These are phyloP conservation scores for Gallinago paraguaiae DNA, from an alignment of 2,113 vertebrate species.

Conservation along the genomic window DNA sequence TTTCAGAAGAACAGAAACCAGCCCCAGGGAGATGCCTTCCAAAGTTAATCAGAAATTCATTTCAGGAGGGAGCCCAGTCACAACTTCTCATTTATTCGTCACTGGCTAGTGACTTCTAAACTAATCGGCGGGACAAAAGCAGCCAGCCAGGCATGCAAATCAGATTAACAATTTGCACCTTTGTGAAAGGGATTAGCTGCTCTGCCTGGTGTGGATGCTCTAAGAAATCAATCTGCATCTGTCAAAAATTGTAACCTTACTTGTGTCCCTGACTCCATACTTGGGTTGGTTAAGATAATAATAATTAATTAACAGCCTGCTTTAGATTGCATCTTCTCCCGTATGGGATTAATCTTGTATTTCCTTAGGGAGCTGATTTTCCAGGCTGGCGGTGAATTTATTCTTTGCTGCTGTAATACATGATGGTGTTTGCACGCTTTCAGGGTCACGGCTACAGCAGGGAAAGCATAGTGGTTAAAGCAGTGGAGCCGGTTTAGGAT, in stretches of 20 bases:
- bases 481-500: conserved; percentile 53
- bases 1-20: conserved; percentile 48
- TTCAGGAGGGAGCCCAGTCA: conserved; percentile 51
- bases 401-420: conserved; percentile 41
- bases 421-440: conserved; percentile 41
- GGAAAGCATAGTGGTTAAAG: not conserved
- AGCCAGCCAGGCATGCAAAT: conserved; percentile 65
- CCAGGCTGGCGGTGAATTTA: conserved; percentile 18
- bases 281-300: conserved; percentile 57
- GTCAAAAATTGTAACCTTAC: conserved; percentile 54
- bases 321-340: conserved; percentile 62
- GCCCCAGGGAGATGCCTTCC: conserved; percentile 21
- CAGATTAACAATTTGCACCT: conserved; percentile 71
- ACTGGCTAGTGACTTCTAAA: conserved; percentile 24
- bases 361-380: conserved; percentile 64
- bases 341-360: conserved; percentile 52
- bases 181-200: conserved; percentile 60
- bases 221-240: conserved; percentile 63
- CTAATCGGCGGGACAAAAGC: conserved; percentile 41
- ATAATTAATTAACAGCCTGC: conserved; percentile 66
- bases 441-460: conserved; percentile 43
- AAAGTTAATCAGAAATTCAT: conserved; percentile 68
- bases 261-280: conserved; percentile 31
- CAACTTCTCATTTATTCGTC: conserved; percentile 65
- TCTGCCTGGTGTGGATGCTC: conserved; percentile 44